Base-by-base conservation (phyloP, 2,113 vertebrate genomes). In the Ceuthmochares aereus region DNA sequence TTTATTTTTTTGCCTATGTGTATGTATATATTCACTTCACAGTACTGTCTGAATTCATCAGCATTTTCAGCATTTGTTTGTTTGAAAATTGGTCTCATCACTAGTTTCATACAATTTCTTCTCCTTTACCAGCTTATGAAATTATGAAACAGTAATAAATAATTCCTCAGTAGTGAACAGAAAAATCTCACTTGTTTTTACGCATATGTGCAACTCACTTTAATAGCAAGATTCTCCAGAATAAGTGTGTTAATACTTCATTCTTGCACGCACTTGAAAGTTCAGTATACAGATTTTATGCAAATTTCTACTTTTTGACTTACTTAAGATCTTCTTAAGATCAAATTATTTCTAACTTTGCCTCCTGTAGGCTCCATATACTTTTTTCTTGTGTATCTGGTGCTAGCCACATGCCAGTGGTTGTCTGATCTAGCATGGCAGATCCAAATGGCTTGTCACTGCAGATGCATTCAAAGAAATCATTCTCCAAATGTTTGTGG, bases 401-500 rank as follows among this genome's bases (percentile, higher is more conserved):
- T 45, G 25, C 32, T 87, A 77, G 27, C 52, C 43, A 30, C 1
- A 4, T 4, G 13, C 68, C n/a, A 66, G 45, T 0, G 0, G 42
- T 47, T 55, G 10, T 52, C 68, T 89, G 58, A 74, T 78, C n/a
- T 70, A 10, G 15, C 37, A 7, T 32, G 18, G 56, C 37, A 54
- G 51, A 70, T 77, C 34, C 86, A 63, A 81, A 51, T 52, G 42
- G 37, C 18, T 74, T 67, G 56, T 74, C 20, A 4, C 52, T 87
- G 55, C 27, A 77, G 73, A 67, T 32, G 4, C 0, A 0, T 91
- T 95, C 76, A 89, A 78, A 95, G 52, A 78, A 92, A 72, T 47
- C 23, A 40, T 51, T 95, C 70, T 87, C 52, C 30, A 92, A 80
- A 87, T 85, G 12, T 81, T 54, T 82, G 55, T 73, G 63, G 40